Conservation (phyloP, 2,113 vertebrate genomes). For the Pardalotus punctatus region DNA sequence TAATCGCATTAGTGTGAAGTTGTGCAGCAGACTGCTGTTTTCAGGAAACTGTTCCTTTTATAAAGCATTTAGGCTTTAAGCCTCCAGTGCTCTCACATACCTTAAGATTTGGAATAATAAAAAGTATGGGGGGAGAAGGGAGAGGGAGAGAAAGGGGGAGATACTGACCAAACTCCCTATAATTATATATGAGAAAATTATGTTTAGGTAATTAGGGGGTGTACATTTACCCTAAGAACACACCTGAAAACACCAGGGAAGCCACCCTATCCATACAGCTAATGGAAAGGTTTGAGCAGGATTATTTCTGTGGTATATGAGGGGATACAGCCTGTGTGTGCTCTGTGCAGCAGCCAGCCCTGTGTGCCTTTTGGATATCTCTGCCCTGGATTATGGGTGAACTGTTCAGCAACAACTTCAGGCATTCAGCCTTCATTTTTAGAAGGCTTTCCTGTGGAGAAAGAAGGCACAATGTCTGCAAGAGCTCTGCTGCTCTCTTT, state of each 20-base stretch:
- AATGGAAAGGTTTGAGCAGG: not conserved
- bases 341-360: not conserved
- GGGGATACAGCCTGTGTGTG: not conserved
- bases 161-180: not conserved
- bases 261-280: not conserved
- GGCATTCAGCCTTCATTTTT: not conserved
- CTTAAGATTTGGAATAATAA: conserved; percentile 64
- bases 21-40: conserved; percentile 81
- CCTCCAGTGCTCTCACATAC: conserved; percentile 47
- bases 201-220: not conserved
- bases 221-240: not conserved
- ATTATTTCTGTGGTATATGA: not conserved
- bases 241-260: not conserved
- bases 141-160: not conserved
- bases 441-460: not conserved
- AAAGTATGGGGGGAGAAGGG: not conserved
- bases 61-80: conserved; percentile 77
- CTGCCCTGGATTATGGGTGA: not conserved
- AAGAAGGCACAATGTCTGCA: not conserved
- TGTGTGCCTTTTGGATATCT: not conserved
- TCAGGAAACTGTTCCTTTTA: conserved; percentile 82
- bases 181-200: not conserved
- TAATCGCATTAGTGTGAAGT: conserved; percentile 90
- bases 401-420: not conserved
- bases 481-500: conserved; percentile 5